Evolutionary conservation across 2,888 invertebrate species (phyloP), one percentile per base, ranked within the genome.

Genomic region (Acanthacorydalis orientalis): DNA sequence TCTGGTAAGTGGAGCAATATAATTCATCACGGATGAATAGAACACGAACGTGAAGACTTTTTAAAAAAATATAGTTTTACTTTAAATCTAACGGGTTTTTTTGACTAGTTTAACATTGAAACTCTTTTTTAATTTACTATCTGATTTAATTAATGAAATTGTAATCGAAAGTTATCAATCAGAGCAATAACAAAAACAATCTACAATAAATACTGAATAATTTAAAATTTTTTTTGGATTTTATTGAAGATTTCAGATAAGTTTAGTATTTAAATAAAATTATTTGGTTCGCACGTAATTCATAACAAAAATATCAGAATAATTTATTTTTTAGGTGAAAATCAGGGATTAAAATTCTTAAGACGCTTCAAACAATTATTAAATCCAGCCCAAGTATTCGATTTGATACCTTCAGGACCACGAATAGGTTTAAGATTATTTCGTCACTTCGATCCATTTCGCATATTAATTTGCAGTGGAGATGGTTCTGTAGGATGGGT

Each of bases 401-500:
- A 96, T 72, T 79, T 97, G 60, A 90, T 92, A 64, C 85, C 82
- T 53, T 83, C 83, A 34, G 86, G 88, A 7, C 86, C 92, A 41
- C 81, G 92, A 68, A 78, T 80, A 57, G 83, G 77, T 7, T 72
- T 96, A 57, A 75, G 89, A 52, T 73, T 96, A 56, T 96, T 96
- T 72, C 77, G 91, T 56, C 88, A 90, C 68, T 93, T 96, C 64
- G 91, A 95, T 61, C 92, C 93, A 55, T 88, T 96, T 64, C 80
- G 96, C 56, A 91, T 96, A 60, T 73, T 96, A 53, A 91, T 96
- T 50, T 96, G 96, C 73, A 95, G 95, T 43, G 96, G 96, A 0
- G 96, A 97, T 65, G 96, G 96, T 15, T 93, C 92, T 34, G 92
- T 96, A 8, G 93, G 96, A 47, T 97, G 96, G 96, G 96, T 97